phyloP scores from a whole-genome alignment of 2,113 vertebrate species.

The Telmatochromis brichardi region DNA sequence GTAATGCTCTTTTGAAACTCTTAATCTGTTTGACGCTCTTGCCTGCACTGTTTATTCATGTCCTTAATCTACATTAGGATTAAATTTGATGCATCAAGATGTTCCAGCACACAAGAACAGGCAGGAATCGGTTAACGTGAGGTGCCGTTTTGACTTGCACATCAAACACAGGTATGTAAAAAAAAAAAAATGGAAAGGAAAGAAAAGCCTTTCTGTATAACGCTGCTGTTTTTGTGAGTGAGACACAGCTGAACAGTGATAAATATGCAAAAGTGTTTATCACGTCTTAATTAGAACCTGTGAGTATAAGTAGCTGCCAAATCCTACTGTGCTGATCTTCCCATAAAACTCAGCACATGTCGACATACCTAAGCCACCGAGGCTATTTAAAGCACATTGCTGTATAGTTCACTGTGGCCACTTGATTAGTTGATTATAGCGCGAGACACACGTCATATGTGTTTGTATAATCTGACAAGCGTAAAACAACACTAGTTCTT shows the following conservation, averaged over 20 bases:
- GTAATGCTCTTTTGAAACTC: not conserved
- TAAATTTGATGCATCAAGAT: not conserved
- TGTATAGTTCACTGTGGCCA: conserved; percentile 3
- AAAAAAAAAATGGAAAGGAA: not conserved
- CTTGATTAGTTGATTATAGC: conserved; percentile 36
- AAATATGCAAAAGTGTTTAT: conserved; percentile 7
- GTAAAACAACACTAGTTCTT: conserved; percentile 12
- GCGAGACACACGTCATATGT: not conserved
- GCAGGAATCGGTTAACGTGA: conserved; percentile 9
- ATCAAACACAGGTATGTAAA: conserved; percentile 16
- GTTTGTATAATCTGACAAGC: conserved; percentile 29
- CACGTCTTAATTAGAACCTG: conserved; percentile 2
- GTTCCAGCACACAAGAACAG: conserved; percentile 21
- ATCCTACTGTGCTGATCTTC: not conserved
- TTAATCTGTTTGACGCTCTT: not conserved
- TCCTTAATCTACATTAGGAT: not conserved
- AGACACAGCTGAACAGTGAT: not conserved
- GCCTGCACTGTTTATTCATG: not conserved
- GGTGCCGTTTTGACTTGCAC: conserved; percentile 9
- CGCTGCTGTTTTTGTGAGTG: not conserved
- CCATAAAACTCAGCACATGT: conserved; percentile 6
- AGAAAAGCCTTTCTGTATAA: not conserved
- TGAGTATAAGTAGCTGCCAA: not conserved
- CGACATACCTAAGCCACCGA: not conserved
- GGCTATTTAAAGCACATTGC: conserved; percentile 18